Percentiles rank a stretch among this genome's conserved stretches.
Conservation (phyloP, 1,140 invertebrate species). For the Habropoda laboriosa region DNA sequence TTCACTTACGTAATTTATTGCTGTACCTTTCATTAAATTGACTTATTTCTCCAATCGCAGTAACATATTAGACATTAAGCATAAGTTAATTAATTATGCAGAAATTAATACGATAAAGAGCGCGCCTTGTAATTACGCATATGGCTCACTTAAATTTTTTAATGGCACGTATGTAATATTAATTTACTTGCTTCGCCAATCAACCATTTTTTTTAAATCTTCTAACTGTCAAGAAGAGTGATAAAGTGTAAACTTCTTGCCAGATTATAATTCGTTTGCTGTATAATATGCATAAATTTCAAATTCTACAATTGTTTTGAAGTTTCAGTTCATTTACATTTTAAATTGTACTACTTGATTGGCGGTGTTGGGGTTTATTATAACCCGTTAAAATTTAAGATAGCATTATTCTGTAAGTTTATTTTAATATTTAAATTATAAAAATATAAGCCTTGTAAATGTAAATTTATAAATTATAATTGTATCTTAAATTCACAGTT, state of each 20-base stretch:
- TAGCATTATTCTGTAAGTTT: slow-evolving; percentile 76
- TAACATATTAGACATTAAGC: slow-evolving; percentile 60
- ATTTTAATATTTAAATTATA: slow-evolving; percentile 80
- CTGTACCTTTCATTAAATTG: slow-evolving; percentile 73
- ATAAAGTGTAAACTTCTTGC: slow-evolving; percentile 61
- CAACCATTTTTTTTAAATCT: not conserved
- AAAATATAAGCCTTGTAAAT: slow-evolving; percentile 79
- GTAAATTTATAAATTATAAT: slow-evolving; percentile 80
- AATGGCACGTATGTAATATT: slow-evolving; percentile 64
- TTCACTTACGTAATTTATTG: slow-evolving; percentile 80
- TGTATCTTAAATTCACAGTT: slow-evolving; percentile 74
- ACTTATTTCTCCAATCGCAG: slow-evolving; percentile 54
- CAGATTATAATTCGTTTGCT: slow-evolving; percentile 59
- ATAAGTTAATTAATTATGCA: slow-evolving; percentile 63
- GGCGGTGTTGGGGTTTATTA: slow-evolving; percentile 51
- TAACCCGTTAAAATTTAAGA: slow-evolving; percentile 69
- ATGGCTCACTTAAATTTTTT: slow-evolving; percentile 60
- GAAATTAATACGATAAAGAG: slow-evolving; percentile 52
- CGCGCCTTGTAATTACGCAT: slow-evolving; percentile 70
- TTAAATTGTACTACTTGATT: slow-evolving; percentile 65
- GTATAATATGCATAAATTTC: slow-evolving; percentile 48
- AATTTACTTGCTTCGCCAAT: slow-evolving; percentile 58
- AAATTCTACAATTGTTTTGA: slow-evolving; percentile 49
- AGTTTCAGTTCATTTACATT: slow-evolving; percentile 52
- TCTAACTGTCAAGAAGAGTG: slow-evolving; percentile 42